Conservation (phyloP, 2,888 invertebrate species). For the Charanyca ferruginea region DNA sequence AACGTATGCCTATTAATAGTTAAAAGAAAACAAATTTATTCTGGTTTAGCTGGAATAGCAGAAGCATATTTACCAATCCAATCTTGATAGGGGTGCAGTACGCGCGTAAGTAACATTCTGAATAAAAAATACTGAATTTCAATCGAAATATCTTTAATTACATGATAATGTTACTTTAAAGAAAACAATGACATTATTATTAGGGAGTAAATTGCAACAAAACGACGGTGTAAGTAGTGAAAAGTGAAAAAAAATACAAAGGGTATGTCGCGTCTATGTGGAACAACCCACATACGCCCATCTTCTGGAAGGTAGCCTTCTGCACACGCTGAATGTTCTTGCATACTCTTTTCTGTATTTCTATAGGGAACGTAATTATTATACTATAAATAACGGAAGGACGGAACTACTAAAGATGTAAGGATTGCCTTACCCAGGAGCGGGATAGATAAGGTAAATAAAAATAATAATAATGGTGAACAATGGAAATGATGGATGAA, state of each 20-base stretch:
- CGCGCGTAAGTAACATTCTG: background rate
- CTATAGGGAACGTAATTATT: background rate
- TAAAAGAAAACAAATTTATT: no score
- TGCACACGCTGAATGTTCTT: constrained; percentile 24
- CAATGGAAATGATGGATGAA: no score
- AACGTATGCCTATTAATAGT: no score
- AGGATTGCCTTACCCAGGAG: no score
- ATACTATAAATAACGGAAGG: background rate
- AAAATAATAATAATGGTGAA: background rate
- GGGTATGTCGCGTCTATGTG: constrained; percentile 14
- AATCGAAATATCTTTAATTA: background rate
- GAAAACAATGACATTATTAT: background rate
- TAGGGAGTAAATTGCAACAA: constrained; percentile 21
- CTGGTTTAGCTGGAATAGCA: no score
- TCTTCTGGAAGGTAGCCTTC: constrained; percentile 11
- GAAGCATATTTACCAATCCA: no score
- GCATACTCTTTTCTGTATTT: constrained; percentile 18
- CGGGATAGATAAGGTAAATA: no score
- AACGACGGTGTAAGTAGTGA: constrained; percentile 15
- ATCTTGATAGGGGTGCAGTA: no score
- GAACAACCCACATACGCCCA: constrained; percentile 15
- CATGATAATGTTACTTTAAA: background rate
- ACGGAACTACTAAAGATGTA: no score
- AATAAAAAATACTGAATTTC: background rate
- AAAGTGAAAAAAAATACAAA: constrained; percentile 12